Evolutionary conservation across 1,140 invertebrate genomes (phyloP).

Genomic region (Polyergus mexicanus): DNA sequence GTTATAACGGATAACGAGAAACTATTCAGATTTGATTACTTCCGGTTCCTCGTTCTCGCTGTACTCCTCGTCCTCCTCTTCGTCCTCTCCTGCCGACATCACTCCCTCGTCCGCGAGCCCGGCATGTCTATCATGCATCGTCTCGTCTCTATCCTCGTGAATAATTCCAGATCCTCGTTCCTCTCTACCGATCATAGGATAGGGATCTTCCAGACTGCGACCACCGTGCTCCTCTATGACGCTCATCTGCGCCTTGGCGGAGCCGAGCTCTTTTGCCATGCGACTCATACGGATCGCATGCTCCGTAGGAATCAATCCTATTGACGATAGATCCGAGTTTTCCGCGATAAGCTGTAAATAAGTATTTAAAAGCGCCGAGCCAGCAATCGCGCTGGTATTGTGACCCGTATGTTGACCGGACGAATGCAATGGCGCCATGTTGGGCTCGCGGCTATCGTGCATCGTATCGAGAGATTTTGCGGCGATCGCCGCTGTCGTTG

Average conservation of each 20-base stretch:
- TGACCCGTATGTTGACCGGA: constrained; percentile 81
- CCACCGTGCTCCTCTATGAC: constrained; percentile 87
- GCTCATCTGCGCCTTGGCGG: constrained; percentile 90
- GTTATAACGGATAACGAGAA: neutral
- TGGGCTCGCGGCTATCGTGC: constrained; percentile 86
- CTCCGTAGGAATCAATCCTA: constrained; percentile 86
- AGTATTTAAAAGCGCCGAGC: constrained; percentile 93
- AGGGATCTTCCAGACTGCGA: constrained; percentile 80
- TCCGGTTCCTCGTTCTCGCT: constrained; percentile 84
- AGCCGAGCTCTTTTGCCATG: constrained; percentile 74
- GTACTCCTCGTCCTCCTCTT: constrained; percentile 84
- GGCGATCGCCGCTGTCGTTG: constrained; percentile 77
- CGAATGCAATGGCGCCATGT: constrained; percentile 82
- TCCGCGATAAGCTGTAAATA: constrained; percentile 95
- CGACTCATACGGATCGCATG: constrained; percentile 87
- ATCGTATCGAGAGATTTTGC: constrained; percentile 89
- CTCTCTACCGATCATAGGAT: constrained; percentile 82
- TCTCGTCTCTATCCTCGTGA: constrained; percentile 80
- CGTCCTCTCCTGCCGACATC: constrained; percentile 81
- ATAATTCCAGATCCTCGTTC: constrained; percentile 76
- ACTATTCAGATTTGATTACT: constrained; percentile 80
- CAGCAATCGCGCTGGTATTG: constrained; percentile 86
- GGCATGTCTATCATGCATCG: constrained; percentile 71
- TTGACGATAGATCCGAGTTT: constrained; percentile 88
- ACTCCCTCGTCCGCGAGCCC: constrained; percentile 72